phyloP scores from a whole-genome alignment of 1,140 invertebrate species.

The Agrypnia vestita region DNA sequence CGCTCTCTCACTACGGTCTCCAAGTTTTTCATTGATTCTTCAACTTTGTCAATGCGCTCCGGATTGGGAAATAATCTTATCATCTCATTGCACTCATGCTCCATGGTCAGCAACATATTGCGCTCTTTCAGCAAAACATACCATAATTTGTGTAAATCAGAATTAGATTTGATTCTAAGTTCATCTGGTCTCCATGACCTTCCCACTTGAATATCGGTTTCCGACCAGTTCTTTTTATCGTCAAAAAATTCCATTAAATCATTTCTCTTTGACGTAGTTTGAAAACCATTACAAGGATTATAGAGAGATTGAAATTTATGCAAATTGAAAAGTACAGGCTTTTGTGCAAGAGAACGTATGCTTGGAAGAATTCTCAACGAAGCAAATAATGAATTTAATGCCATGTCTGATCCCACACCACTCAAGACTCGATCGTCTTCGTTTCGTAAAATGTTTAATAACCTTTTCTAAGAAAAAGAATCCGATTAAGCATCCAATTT shows the following conservation, averaged over 20 bases:
- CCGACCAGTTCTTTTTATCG: conserved; percentile 88
- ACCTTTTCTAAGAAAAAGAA: too few relatives aligned
- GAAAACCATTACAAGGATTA: conserved; percentile 60
- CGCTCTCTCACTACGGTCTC: conserved; percentile 93
- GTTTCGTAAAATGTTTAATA: conserved; percentile 5
- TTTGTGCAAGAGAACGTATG: not conserved
- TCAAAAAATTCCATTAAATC: conserved; percentile 96
- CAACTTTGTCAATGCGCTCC: conserved; percentile 95
- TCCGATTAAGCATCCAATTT: too few relatives aligned
- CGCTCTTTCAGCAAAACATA: conserved; percentile 95
- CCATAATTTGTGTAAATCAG: conserved; percentile 98
- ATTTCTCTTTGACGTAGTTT: conserved; percentile 67
- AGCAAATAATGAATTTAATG: conserved; percentile 26
- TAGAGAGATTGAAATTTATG: not conserved
- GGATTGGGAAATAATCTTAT: conserved; percentile 90
- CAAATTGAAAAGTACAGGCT: not conserved
- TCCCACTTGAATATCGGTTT: conserved; percentile 85
- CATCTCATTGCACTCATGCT: conserved; percentile 84
- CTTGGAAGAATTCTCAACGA: conserved; percentile 22
- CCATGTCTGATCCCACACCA: conserved; percentile 5
- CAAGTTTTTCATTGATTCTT: conserved; percentile 96
- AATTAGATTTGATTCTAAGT: conserved; percentile 94
- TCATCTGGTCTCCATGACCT: conserved; percentile 94
- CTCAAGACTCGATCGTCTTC: not conserved
- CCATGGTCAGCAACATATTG: conserved; percentile 98